Conservation (phyloP, 1,140 invertebrate species). For the Zaprionus camerounensis region DNA sequence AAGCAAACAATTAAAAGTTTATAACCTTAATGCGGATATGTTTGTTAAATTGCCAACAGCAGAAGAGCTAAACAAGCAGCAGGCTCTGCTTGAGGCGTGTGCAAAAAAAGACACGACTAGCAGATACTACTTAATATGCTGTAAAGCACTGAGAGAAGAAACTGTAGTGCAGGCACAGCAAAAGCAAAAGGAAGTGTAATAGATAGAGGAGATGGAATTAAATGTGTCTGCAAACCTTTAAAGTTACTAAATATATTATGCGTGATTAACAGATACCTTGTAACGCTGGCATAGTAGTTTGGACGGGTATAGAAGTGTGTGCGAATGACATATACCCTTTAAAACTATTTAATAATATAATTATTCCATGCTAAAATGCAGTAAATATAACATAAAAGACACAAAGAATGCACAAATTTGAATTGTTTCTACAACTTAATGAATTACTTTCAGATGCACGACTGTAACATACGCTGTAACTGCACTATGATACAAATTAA, state of each 20-base stretch:
- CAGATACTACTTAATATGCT: conserved; percentile 6
- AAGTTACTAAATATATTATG: neutral
- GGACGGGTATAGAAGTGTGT: neutral
- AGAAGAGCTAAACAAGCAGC: conserved; percentile 38
- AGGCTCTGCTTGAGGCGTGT: conserved; percentile 7
- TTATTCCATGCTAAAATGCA: too few species aligned
- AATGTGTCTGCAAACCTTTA: neutral
- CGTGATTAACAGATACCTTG: neutral
- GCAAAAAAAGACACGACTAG: neutral
- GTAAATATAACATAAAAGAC: too few species aligned
- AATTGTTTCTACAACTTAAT: neutral
- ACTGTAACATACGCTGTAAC: neutral
- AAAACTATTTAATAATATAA: neutral
- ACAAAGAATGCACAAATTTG: neutral
- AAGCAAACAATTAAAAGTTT: conserved; percentile 83
- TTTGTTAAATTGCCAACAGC: conserved; percentile 80
- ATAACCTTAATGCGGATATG: conserved; percentile 83
- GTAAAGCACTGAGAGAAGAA: too few species aligned
- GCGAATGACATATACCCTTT: neutral
- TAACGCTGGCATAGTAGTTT: too few species aligned
- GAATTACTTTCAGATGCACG: neutral
- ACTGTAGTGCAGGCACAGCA: too few species aligned
- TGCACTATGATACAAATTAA: accelerated
- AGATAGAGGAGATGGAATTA: neutral
- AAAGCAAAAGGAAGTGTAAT: neutral